These are phyloP conservation scores for Irena cyanogastra DNA, from an alignment of 2,113 vertebrate species.

Conservation along the genomic window DNA sequence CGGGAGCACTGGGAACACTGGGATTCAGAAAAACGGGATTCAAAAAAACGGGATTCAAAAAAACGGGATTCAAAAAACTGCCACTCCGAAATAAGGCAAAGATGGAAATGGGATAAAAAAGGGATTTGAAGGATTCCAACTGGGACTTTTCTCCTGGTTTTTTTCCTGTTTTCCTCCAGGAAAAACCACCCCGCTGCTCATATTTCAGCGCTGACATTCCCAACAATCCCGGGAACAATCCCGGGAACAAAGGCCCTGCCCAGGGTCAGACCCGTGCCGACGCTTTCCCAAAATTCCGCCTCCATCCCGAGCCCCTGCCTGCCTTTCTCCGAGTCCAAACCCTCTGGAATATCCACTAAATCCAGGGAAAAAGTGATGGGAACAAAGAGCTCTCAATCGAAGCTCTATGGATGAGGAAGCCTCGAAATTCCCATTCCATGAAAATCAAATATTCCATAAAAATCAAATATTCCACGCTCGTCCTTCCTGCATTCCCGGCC, in stretches of 20 bases:
- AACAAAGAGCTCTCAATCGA: neutral
- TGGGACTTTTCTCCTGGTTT: neutral
- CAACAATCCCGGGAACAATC: slow-evolving; percentile 18
- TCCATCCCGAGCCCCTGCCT: neutral
- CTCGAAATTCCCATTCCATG: neutral
- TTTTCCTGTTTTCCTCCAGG: slow-evolving; percentile 49
- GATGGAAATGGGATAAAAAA: neutral
- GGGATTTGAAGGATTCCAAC: neutral
- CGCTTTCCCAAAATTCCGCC: neutral
- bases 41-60: neutral
- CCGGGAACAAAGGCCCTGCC: slow-evolving; percentile 36
- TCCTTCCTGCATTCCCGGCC: neutral
- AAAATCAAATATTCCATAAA: neutral
- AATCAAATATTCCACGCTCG: neutral
- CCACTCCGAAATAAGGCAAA: neutral
- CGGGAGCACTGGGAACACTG: too few relatives aligned
- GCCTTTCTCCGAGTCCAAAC: neutral
- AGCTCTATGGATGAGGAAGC: neutral
- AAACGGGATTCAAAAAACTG: neutral
- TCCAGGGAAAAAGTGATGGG: neutral
- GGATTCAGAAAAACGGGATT: neutral
- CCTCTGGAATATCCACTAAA: neutral
- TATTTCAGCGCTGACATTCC: slow-evolving; percentile 46
- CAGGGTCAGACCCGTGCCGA: slow-evolving; percentile 18
- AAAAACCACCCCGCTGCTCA: slow-evolving; percentile 24